A percentile compares a stretch with the other conserved stretches of the same genome.
Evolutionary conservation across 2,888 invertebrate genomes (phyloP).

Genomic region (Tuberolachnus salignus): DNA sequence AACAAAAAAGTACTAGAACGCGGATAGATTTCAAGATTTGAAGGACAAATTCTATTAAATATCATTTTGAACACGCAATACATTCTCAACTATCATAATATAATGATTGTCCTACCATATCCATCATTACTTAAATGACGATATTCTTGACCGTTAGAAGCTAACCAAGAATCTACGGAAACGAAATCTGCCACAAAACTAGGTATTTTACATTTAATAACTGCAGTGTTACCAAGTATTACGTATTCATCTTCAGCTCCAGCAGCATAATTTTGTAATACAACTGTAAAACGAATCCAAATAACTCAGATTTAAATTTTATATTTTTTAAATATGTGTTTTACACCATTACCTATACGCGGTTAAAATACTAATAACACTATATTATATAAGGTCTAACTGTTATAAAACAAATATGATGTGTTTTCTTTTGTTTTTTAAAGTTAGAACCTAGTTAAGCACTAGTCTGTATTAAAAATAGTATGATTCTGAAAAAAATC

Average conservation of each 20-base stretch:
- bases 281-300: constrained; percentile 66
- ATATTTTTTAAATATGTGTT: background rate
- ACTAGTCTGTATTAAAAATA: too few species aligned
- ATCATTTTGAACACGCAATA: background rate
- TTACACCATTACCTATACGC: too few species aligned
- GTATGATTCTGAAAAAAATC: too few species aligned
- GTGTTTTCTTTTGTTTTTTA: too few species aligned
- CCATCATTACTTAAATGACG: constrained; percentile 6
- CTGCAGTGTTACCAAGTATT: constrained; percentile 74
- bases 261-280: constrained; percentile 74
- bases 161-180: constrained; percentile 70
- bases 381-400: too few species aligned
- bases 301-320: background rate
- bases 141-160: constrained; percentile 65
- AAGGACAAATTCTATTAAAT: background rate
- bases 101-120: constrained; percentile 14
- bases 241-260: constrained; percentile 77
- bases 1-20: background rate
- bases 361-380: too few species aligned
- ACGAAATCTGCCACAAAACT: constrained; percentile 78
- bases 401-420: too few species aligned
- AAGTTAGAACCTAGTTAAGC: too few species aligned
- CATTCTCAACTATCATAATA: background rate
- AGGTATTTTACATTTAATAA: constrained; percentile 76
- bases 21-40: background rate